Conservation (phyloP, 2,888 invertebrate species). For the Athrips mouffetella region DNA sequence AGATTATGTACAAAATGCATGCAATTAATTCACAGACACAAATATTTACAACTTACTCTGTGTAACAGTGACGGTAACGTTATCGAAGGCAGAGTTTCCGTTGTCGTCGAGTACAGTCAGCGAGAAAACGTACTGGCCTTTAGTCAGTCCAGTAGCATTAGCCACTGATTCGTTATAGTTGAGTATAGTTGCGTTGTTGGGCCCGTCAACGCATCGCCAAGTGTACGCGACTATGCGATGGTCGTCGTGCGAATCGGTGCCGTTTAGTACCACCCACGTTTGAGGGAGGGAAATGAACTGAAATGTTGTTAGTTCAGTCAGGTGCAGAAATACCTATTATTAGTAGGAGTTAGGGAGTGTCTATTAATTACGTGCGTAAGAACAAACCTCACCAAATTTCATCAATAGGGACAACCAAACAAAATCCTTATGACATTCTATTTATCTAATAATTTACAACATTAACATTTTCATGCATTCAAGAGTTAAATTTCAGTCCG, state of each 20-base stretch:
- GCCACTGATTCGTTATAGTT: conserved; percentile 81
- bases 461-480: too few species aligned
- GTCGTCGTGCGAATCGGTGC: conserved; percentile 89
- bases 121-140: conserved; percentile 90
- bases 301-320: conserved; percentile 30
- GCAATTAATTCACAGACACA: too few species aligned
- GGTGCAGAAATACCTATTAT: too few species aligned
- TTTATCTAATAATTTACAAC: too few species aligned
- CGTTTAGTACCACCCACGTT: conserved; percentile 89
- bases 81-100: conserved; percentile 87
- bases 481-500: too few species aligned
- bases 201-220: conserved; percentile 89
- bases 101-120: conserved; percentile 91
- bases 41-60: conserved; percentile 83
- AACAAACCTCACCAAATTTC: too few species aligned
- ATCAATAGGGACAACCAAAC: too few species aligned
- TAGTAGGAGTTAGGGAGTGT: too few species aligned
- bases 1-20: too few species aligned
- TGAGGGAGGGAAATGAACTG: conserved; percentile 90
- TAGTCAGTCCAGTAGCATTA: conserved; percentile 88
- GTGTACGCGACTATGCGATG: conserved; percentile 88
- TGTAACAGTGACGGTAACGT: conserved; percentile 86
- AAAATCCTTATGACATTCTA: too few species aligned
- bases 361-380: too few species aligned
- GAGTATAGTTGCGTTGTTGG: conserved; percentile 76